Base-by-base conservation (phyloP, 2,888 invertebrate genomes). In the Lycia hirtaria region DNA sequence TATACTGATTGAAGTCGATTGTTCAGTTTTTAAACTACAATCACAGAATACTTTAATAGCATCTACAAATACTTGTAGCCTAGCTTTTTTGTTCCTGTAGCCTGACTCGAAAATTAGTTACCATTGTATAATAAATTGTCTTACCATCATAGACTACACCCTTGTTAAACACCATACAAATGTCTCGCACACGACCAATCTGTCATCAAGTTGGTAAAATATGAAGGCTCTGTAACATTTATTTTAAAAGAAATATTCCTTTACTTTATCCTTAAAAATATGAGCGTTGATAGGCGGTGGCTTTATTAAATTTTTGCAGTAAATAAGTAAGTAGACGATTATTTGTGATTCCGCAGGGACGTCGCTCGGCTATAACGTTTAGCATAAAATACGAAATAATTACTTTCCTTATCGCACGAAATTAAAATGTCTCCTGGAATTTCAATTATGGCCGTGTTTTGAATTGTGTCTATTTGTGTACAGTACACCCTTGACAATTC, bases 401-500 rank as follows among this genome's bases (percentile, higher is more conserved):
- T 56, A 62, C 58, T 60, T 58, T 54, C 59, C 57, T 56, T 58
- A 54, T 54, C 54, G 30, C 15, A 28, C 54, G 22, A 60, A 63
- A 63, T 63, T 61, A 58, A 60, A 58, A 63, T 41, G 51, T 54
- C 60, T 63, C 54, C 56, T 50, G 61, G 64, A 64, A 65, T 65
- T 65, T 65, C 61, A 67, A 65, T 67, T 63, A 62, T 55, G 60
- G 41, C 54, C 64, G 30, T 61, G 64, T 65, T 63, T 61, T 55
- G 60, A 60, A 59, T 60, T 54, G 48, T 60, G 60, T 61, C 62
- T 67, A 63, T 65, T 63, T 64, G 64, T 64, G 62, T 62, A 65
- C 63, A 60, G 62, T 63, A 63, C 61, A 57, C 58, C 62, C 62
- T 53, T 63, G 63, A 63, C 65, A 60, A 67, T 67, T 64, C 60